Conservation (phyloP, 2,113 vertebrate genomes). For the Colaptes auratus region DNA sequence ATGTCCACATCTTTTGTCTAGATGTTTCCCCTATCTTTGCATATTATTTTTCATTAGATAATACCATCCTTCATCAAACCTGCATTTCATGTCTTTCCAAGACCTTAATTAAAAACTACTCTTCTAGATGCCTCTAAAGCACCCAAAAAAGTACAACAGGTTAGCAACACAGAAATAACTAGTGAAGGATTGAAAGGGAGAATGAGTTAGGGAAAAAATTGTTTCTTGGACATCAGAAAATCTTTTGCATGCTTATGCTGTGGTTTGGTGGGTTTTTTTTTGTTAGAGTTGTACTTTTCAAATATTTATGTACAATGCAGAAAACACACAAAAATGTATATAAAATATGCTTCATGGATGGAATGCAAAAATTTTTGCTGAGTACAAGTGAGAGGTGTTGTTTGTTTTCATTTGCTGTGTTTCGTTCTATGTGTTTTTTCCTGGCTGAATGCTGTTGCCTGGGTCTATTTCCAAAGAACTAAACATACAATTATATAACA, state of each 20-base stretch:
- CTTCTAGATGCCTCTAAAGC: not conserved
- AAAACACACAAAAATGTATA: not conserved
- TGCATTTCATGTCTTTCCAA: not conserved
- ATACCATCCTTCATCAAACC: not conserved
- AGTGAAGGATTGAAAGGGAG: not conserved
- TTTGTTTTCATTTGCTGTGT: not conserved
- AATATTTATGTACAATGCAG: not conserved
- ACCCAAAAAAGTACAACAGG: not conserved
- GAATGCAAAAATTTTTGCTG: not conserved
- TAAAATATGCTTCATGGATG: not conserved
- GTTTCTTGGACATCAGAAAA: not conserved
- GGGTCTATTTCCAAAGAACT: conserved; percentile 35
- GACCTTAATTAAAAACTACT: not conserved
- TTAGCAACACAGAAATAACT: not conserved
- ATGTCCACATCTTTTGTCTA: not conserved
- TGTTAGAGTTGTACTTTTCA: not conserved
- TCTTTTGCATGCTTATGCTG: not conserved
- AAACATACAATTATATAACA: conserved; percentile 58
- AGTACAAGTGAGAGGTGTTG: not conserved
- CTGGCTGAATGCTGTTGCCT: conserved; percentile 11
- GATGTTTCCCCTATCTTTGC: not conserved
- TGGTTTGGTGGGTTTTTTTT: not conserved
- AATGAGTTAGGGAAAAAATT: not conserved
- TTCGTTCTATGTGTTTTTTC: not conserved
- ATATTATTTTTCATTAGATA: not conserved